Percentiles rank a stretch among this genome's conserved stretches.
phyloP scores from a whole-genome alignment of 2,888 invertebrate genomes.

The Gastracanthus pulcherrimus region DNA sequence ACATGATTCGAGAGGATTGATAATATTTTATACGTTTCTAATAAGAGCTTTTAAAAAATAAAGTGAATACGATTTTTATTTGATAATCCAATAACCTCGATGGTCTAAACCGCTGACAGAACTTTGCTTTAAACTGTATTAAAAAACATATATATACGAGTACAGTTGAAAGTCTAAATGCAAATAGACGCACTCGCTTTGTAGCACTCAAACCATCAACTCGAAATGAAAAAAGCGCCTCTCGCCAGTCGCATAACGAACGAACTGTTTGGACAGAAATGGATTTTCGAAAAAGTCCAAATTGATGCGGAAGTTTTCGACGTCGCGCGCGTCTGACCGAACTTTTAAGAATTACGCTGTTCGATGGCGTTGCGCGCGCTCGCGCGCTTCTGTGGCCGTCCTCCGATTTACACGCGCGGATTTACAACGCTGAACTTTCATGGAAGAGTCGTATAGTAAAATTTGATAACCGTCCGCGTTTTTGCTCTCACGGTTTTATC shows the following conservation, averaged over 20 bases:
- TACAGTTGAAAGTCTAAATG: neutral
- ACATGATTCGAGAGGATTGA: no score
- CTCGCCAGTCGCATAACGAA: neutral
- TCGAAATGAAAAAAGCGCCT: no score
- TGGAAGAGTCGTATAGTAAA: slow-evolving; percentile 36
- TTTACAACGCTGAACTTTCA: slow-evolving; percentile 1
- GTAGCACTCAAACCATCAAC: neutral
- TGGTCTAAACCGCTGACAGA: neutral
- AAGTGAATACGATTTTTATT: no score
- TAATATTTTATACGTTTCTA: no score
- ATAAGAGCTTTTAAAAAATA: no score
- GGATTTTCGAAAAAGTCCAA: slow-evolving; percentile 18
- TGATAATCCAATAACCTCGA: no score
- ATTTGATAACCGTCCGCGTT: slow-evolving; percentile 43
- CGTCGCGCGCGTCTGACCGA: slow-evolving; percentile 35
- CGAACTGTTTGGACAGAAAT: neutral
- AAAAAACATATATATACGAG: neutral
- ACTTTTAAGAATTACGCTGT: slow-evolving; percentile 38
- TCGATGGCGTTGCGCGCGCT: neutral
- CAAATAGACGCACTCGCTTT: slow-evolving; percentile 1
- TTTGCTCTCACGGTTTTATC: slow-evolving; percentile 2
- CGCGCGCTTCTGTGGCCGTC: no score
- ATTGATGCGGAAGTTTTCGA: slow-evolving; percentile 29
- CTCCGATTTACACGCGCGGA: slow-evolving; percentile 40
- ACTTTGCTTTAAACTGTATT: neutral